Evolutionary conservation across 2,113 vertebrate species (phyloP), one percentile per base, ranked within the genome.

Genomic region (Megaceryle torquata): DNA sequence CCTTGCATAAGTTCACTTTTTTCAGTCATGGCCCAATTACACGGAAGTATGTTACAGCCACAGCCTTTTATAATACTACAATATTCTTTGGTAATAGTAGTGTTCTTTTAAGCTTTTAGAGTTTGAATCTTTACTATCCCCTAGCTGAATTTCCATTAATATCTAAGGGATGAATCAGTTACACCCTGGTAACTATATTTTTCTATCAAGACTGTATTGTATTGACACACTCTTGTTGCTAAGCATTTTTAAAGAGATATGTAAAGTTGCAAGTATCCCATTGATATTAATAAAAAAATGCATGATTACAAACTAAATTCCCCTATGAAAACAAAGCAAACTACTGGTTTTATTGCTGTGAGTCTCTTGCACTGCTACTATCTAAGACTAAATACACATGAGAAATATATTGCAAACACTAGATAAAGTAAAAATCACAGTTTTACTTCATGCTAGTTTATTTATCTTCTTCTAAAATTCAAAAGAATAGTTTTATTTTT

Each of bases 391-490:
- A 84, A 87, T 89, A 83, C n/a, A 74, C 54, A 48, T 43, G 31
- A 84, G 69, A 61, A 87, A 94, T 91, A 71, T 51, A 89, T 19
- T 92, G 46, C 56, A 88, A 86, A 69, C 11, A 67, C 26, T 81
- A 33, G 39, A 57, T 88, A 69, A 95, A 96, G 46, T 70, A 65
- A 91, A 95, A 91, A 80, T 53, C 15, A 37, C 21, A 60, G 35
- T 9, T 96, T 88, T 78, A 19, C 31, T 91, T 82, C 21, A 15
- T 79, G 10, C 64, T 81, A 37, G 77, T 88, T 87, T 82, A 61
- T 88, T 78, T 93, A 5, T 70, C 65, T 89, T 82, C 57, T 83
- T 37, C 56, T 85, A 78, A 93, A 89, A 86, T 91, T 86, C 25
- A 86, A 74, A 51, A 56, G 5, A 85, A 82, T 82, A 0, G 20